Evolutionary conservation across 2,888 invertebrate genomes (phyloP), one percentile per base, ranked within the genome.

Genomic region (Lasioglossum leucozonium): DNA sequence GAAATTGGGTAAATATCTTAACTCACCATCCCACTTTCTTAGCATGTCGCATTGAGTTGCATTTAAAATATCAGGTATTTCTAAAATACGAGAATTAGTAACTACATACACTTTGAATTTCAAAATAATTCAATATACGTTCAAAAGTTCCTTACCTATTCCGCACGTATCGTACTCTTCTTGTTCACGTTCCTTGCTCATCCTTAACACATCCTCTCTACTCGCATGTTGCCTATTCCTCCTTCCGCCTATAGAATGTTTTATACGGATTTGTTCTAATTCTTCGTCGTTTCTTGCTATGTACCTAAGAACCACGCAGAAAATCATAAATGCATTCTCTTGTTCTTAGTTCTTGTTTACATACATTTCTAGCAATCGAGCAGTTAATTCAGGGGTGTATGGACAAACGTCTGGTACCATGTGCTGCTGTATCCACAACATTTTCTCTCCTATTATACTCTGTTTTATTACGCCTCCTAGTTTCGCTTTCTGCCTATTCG

Each of bases 141-240:
- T n/a, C n/a, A n/a, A 18, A 4, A 65, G 6, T 40, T 1, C 1
- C 84, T 91, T 93, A 95, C 96, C 95, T 92, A 98, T 95, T 44
- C 98, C 98, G 92, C 97, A 97, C 0, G 96, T 96, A 84, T 97
- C 96, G 93, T 97, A 98, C 93, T 98, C 98, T 85, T 97, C 96
- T 13, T 92, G 95, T 91, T 98, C 98, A 77, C 96, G 96, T 91
- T 98, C 97, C 87, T 97, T 96, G 0, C 97, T 98, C 91, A 98
- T 96, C 91, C 96, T 96, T 72, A 98, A 97, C 16, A 97, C 96
- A 94, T 98, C 97, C 94, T 98, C 97, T 84, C 98, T 96, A 88
- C 97, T 97, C 0, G 97, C 97, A 95, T 98, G 98, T 92, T 98
- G 98, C 22, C 97, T 96, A 89, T 96, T 97, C 90, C 96, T 97